Conservation (phyloP, 2,113 vertebrate species). For the Athene cunicularia region DNA sequence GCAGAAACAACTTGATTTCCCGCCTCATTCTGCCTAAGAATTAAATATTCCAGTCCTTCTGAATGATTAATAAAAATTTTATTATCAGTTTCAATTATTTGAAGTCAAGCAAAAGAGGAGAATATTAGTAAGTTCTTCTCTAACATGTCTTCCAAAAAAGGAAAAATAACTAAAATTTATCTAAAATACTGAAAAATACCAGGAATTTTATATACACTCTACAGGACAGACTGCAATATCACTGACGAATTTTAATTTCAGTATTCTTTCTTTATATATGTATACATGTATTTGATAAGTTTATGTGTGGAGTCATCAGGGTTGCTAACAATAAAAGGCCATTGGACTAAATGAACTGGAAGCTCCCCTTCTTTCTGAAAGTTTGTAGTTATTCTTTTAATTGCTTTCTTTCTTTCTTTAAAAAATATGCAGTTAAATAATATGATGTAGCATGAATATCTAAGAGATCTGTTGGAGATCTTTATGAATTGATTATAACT, state of each 20-base stretch:
- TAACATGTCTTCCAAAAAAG: background rate
- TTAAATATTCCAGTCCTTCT: constrained; percentile 12
- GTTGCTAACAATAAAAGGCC: background rate
- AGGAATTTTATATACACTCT: background rate
- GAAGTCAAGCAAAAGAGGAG: background rate
- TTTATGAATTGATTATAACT: background rate
- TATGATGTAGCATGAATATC: background rate
- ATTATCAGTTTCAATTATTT: background rate
- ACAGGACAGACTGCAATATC: background rate
- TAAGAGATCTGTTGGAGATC: background rate
- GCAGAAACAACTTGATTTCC: constrained; percentile 14
- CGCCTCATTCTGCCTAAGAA: background rate
- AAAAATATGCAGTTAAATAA: background rate
- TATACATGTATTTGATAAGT: background rate
- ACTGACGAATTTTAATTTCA: background rate
- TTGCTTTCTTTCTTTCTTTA: background rate
- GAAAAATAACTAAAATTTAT: background rate
- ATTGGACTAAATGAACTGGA: background rate
- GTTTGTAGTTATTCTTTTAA: background rate
- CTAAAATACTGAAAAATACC: background rate
- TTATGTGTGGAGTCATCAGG: background rate
- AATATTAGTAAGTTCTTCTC: background rate
- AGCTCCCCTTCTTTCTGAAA: background rate
- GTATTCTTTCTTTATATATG: background rate
- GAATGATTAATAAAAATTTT: constrained; percentile 32